Evolutionary conservation across 1,140 invertebrate species (phyloP), one percentile per base, ranked within the genome.

Genomic region (Armadillidium nasatum): DNA sequence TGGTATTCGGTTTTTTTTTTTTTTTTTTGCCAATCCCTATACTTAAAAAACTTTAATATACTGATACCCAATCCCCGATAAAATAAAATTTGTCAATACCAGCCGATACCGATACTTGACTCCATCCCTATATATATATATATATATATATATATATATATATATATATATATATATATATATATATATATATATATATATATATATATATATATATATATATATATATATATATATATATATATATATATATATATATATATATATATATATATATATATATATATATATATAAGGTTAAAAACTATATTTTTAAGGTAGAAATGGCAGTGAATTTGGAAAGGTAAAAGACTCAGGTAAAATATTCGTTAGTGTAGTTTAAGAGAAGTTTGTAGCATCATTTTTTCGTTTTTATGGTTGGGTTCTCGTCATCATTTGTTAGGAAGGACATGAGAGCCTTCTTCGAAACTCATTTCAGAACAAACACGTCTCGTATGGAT

Each of bases 211-310:
- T 21, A 13, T 21, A 21, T 70, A 33, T 70, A 70, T 70, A 33
- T 70, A 70, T 70, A 33, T 70, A 70, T 70, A 33, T 70, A 70
- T 70, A 33, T n/a, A 70, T 70, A 33, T 70, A 70, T 70, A 33
- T 70, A 33, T 70, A 70, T 50, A 73, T 50, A 22, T 10, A 22
- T 50, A 22, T 50, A 50, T 19, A 50, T 44, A 73, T 22, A 73
- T 22, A 50, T 45, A 72, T 46, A 72, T 21, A 72, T 46, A 72
- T 46, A 72, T 19, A 72, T 23, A 72, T 19, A 72, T 19, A 44
- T 13, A 44, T 19, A 72, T 19, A 19, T 19, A 72, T 46, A 46
- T 19, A 15, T n/a, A 72, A 19, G 15, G 13, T 13, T 15, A 44
- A 19, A 72, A 15, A 6, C 0, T 45, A 19, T 2, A 60, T 3